Percentiles rank a stretch among this genome's conserved stretches.
Evolutionary conservation across 2,888 invertebrate genomes (phyloP).

Genomic region (Acrobasis suavella): DNA sequence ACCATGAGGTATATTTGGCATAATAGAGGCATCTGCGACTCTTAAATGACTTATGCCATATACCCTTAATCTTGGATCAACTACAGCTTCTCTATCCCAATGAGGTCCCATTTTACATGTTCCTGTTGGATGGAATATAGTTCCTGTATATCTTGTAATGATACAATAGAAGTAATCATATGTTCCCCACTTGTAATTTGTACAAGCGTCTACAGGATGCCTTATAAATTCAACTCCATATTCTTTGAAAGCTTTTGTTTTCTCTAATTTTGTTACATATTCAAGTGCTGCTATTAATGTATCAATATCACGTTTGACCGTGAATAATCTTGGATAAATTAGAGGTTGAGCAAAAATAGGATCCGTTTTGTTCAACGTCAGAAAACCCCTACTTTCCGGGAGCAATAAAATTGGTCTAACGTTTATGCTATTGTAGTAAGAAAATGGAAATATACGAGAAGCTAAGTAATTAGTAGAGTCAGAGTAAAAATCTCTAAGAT

Average conservation of each 20-base stretch:
- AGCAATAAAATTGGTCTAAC: slow-evolving; percentile 83
- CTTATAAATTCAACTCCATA: slow-evolving; percentile 80
- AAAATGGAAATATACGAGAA: slow-evolving; percentile 71
- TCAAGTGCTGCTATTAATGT: slow-evolving; percentile 83
- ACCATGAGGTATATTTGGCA: slow-evolving; percentile 90
- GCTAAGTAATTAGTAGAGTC: slow-evolving; percentile 78
- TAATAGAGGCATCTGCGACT: slow-evolving; percentile 90
- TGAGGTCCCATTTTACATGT: slow-evolving; percentile 69
- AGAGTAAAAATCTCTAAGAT: slow-evolving; percentile 76
- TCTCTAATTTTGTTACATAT: slow-evolving; percentile 78
- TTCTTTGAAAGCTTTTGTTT: slow-evolving; percentile 79
- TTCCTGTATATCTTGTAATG: slow-evolving; percentile 81
- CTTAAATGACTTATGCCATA: slow-evolving; percentile 75
- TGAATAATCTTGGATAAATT: slow-evolving; percentile 87
- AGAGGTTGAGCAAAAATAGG: slow-evolving; percentile 86
- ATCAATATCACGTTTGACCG: slow-evolving; percentile 82
- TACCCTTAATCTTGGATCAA: slow-evolving; percentile 57
- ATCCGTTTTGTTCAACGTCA: slow-evolving; percentile 84
- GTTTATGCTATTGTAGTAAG: slow-evolving; percentile 84
- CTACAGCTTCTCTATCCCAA: slow-evolving; percentile 63
- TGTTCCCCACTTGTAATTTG: slow-evolving; percentile 77
- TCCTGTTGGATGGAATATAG: slow-evolving; percentile 75
- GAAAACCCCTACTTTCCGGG: slow-evolving; percentile 84
- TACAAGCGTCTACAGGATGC: slow-evolving; percentile 81
- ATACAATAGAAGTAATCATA: slow-evolving; percentile 86